Evolutionary conservation across 1,140 invertebrate genomes (phyloP).

Genomic region (Lordiphosa collinella): DNA sequence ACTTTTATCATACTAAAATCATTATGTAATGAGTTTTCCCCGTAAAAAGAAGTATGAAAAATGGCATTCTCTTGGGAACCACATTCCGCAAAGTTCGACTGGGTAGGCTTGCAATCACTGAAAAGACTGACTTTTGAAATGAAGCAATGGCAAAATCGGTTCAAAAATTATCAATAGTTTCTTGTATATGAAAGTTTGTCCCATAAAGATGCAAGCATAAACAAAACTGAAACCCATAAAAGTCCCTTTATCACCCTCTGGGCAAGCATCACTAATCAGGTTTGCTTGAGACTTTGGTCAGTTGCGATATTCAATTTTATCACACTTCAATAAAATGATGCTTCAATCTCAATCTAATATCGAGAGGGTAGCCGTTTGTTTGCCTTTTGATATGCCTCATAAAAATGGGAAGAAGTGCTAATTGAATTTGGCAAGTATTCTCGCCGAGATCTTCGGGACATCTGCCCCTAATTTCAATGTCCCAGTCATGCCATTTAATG

Average conservation of each 20-base stretch:
- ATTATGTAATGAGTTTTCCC: too few relatives aligned
- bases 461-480: slow-evolving; percentile 38
- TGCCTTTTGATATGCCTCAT: slow-evolving; percentile 57
- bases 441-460: slow-evolving; percentile 19
- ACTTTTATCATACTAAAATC: too few relatives aligned
- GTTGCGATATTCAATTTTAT: slow-evolving; percentile 10
- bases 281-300: slow-evolving; percentile 3
- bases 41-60: too few relatives aligned
- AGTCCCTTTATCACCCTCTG: slow-evolving; percentile 9
- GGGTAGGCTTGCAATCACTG: too few relatives aligned
- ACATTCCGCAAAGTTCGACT: too few relatives aligned
- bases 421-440: slow-evolving; percentile 69
- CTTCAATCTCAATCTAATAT: slow-evolving; percentile 33
- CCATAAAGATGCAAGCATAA: neutral
- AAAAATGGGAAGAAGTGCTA: slow-evolving; percentile 49
- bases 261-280: slow-evolving; percentile 16
- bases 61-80: too few relatives aligned
- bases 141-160: too few relatives aligned
- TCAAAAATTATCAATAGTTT: too few relatives aligned
- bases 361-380: slow-evolving; percentile 16
- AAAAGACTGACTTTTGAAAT: too few relatives aligned
- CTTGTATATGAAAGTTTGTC: too few relatives aligned
- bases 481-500: slow-evolving; percentile 44
- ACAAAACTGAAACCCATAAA: neutral
- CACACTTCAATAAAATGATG: slow-evolving; percentile 38